phyloP scores from a whole-genome alignment of 2,888 invertebrate genomes.

The Epiblema foenella region DNA sequence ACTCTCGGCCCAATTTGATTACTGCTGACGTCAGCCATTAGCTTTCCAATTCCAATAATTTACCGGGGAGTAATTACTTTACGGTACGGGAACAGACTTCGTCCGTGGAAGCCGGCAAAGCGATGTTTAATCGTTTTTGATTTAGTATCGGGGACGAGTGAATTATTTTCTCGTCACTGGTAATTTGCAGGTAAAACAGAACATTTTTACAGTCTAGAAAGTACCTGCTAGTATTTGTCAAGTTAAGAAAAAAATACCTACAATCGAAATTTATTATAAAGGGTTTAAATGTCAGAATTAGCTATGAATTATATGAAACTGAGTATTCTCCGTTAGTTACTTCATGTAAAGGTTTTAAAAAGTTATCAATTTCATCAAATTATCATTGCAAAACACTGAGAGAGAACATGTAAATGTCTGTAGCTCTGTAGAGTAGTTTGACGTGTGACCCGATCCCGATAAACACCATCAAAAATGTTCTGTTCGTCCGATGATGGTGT shows the following conservation, averaged over 20 bases:
- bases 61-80: slow-evolving; percentile 14
- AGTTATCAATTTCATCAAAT: too few relatives aligned
- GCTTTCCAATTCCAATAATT: slow-evolving; percentile 18
- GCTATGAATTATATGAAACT: too few relatives aligned
- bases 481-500: slow-evolving; percentile 18
- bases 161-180: too few relatives aligned
- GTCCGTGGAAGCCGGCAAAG: slow-evolving; percentile 3
- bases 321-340: too few relatives aligned
- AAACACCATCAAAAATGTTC: neutral
- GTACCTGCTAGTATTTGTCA: neutral
- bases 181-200: slow-evolving; percentile 21
- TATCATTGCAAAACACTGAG: too few relatives aligned
- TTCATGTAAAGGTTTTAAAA: too few relatives aligned
- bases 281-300: too few relatives aligned
- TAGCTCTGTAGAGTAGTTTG: too few relatives aligned
- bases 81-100: neutral
- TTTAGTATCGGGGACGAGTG: neutral
- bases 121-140: slow-evolving; percentile 6
- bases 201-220: neutral
- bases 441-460: too few relatives aligned
- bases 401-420: too few relatives aligned
- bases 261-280: too few relatives aligned
- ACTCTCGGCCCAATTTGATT: slow-evolving; percentile 30
- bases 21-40: slow-evolving; percentile 12
- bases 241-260: too few relatives aligned